phyloP scores from a whole-genome alignment of 2,797 vertebrate genomes.

The Gymnocypris eckloni region DNA sequence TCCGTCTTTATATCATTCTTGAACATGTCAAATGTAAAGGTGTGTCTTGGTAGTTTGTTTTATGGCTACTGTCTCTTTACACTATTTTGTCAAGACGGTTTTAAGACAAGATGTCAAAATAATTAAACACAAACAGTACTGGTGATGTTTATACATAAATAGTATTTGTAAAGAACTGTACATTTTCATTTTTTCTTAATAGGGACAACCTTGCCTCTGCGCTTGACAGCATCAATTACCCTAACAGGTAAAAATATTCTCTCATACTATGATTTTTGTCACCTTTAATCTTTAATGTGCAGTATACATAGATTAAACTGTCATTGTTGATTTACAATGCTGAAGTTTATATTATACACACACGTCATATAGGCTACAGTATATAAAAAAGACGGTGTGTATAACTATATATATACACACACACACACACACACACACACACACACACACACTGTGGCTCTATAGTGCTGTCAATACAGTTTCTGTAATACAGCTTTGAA shows the following conservation, averaged over 20 bases:
- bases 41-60: not conserved
- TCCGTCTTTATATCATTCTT: not conserved
- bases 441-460: not conserved
- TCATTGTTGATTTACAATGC: not conserved
- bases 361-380: not conserved
- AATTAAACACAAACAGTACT: not conserved
- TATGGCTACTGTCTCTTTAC: not conserved
- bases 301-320: not conserved
- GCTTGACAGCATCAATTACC: constrained; percentile 66
- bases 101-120: not conserved
- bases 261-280: not conserved
- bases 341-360: not conserved
- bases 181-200: not conserved
- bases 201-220: constrained; percentile 71
- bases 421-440: too few species aligned
- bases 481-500: not conserved
- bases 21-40: not conserved
- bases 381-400: too few species aligned
- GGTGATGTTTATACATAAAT: constrained; percentile 9
- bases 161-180: constrained; percentile 1
- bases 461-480: not conserved
- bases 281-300: not conserved
- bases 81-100: not conserved
- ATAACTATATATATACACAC: too few species aligned
- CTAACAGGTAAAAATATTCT: constrained; percentile 67